A percentile compares a stretch with the other conserved stretches of the same genome.
Conservation (phyloP, 1,140 invertebrate genomes). For the Tetragnatha versicolor region DNA sequence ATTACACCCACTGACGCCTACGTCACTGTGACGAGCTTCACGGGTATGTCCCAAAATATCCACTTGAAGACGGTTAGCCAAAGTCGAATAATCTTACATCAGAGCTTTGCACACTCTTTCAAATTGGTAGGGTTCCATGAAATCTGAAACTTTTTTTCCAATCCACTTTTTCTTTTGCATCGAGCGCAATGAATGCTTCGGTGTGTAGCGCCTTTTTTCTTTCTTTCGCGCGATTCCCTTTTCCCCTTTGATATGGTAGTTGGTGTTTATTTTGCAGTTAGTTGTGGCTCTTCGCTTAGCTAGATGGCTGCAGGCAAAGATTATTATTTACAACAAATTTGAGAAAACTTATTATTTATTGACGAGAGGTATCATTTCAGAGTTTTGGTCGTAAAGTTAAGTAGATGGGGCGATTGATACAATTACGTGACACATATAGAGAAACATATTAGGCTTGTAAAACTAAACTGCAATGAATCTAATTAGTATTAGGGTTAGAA, state of each 20-base stretch:
- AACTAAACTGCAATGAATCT: too few species aligned
- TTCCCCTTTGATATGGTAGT: neutral
- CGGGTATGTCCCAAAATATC: slow-evolving; percentile 25
- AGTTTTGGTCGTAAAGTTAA: too few species aligned
- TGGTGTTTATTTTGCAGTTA: slow-evolving; percentile 4
- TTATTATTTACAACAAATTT: too few species aligned
- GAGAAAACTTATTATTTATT: too few species aligned
- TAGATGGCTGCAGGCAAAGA: too few species aligned
- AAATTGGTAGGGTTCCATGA: slow-evolving; percentile 34
- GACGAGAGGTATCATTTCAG: too few species aligned
- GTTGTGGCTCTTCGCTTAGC: too few species aligned
- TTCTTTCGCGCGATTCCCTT: neutral
- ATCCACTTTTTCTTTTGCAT: slow-evolving; percentile 7
- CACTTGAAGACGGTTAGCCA: slow-evolving; percentile 8
- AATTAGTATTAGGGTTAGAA: too few species aligned
- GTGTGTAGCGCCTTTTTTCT: neutral
- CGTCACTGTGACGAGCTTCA: slow-evolving; percentile 14
- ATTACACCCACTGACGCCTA: slow-evolving; percentile 15
- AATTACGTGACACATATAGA: too few species aligned
- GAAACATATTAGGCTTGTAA: too few species aligned
- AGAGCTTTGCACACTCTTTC: neutral
- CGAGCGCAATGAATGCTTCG: slow-evolving; percentile 3
- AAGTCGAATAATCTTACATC: slow-evolving; percentile 30
- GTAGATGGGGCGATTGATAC: too few species aligned
- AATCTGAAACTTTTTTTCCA: neutral